Conservation (phyloP, 2,113 vertebrate genomes). For the Phrynosoma platyrhinos region DNA sequence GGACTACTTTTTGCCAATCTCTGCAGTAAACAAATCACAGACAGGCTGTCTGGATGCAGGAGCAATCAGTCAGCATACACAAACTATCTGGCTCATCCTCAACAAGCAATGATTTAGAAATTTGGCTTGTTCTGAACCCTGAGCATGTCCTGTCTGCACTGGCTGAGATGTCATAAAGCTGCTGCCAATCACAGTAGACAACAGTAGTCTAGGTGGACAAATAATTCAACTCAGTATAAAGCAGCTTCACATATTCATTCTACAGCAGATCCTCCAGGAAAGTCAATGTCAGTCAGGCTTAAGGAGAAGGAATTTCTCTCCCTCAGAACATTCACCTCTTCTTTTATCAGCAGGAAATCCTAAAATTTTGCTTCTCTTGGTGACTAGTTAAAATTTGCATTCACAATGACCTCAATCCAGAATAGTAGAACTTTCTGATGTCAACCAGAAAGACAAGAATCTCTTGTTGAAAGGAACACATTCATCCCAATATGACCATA, state of each 20-base stretch:
- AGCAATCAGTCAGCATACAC: no score
- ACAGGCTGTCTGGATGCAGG: no score
- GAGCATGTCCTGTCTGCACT: no score
- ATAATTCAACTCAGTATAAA: background rate
- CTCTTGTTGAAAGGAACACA: background rate
- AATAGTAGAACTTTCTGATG: background rate
- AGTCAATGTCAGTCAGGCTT: background rate
- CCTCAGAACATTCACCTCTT: background rate
- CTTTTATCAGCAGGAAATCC: background rate
- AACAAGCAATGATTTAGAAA: no score
- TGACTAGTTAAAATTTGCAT: background rate
- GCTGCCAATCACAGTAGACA: background rate
- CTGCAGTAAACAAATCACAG: no score
- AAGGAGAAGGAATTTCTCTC: background rate
- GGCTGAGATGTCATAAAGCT: background rate
- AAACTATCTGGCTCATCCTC: no score
- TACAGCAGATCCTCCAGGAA: background rate
- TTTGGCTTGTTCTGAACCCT: background rate
- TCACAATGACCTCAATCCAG: background rate
- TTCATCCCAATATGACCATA: background rate
- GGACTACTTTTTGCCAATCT: no score
- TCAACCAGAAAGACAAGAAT: background rate
- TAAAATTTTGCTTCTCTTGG: background rate
- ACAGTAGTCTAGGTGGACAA: background rate
- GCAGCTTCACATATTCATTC: background rate